Conservation (phyloP, 1,140 invertebrate genomes). For the Trichonephila clavipes region DNA sequence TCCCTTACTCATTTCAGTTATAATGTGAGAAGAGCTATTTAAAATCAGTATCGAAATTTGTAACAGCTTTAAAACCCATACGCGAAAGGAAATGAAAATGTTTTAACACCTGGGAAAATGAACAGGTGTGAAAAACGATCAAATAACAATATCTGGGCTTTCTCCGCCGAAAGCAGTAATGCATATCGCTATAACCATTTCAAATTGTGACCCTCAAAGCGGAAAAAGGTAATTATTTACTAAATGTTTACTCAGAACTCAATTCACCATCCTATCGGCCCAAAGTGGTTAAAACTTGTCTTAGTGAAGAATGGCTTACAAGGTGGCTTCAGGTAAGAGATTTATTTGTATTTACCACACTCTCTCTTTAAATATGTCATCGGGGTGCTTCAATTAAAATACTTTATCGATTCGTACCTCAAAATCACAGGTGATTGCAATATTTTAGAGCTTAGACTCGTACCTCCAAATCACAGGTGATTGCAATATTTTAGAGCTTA, state of each 20-base stretch:
- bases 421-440: background rate
- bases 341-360: background rate
- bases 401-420: background rate
- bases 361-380: background rate
- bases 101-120: conserved; percentile 60
- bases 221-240: conserved; percentile 69
- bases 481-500: too few species aligned
- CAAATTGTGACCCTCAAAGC: conserved; percentile 26
- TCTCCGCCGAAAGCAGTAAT: conserved; percentile 44
- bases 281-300: background rate
- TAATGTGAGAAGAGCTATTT: conserved; percentile 57
- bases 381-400: background rate
- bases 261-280: background rate
- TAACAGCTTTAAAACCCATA: conserved; percentile 54
- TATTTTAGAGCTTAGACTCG: background rate
- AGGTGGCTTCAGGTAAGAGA: background rate
- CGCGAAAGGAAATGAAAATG: conserved; percentile 65
- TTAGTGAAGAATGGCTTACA: background rate
- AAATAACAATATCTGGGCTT: conserved; percentile 58
- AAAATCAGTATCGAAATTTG: conserved; percentile 45
- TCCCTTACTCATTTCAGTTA: background rate
- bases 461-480: background rate
- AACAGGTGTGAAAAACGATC: conserved; percentile 67
- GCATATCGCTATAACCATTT: conserved; percentile 65
- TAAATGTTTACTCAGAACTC: conserved; percentile 27